Evolutionary conservation across 2,797 vertebrate species (phyloP).

Genomic region (Myotis daubentonii): DNA sequence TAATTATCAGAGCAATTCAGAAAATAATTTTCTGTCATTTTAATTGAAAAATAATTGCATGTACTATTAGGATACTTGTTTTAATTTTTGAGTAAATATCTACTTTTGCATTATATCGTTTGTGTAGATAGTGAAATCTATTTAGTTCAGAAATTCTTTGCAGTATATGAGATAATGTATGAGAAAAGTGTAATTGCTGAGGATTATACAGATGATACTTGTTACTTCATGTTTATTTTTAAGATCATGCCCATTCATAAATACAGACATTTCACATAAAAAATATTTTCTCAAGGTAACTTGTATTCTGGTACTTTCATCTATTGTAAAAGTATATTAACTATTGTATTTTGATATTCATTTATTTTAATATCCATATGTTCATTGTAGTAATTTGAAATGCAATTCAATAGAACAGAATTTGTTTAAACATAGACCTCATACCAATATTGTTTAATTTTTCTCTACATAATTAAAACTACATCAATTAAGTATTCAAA

Average conservation of each 20-base stretch:
- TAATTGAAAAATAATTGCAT: conserved; percentile 51
- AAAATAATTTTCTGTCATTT: conserved; percentile 38
- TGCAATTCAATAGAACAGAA: conserved; percentile 60
- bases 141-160: conserved; percentile 67
- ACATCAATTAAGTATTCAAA: conserved; percentile 44
- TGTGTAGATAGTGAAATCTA: conserved; percentile 70
- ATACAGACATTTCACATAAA: conserved; percentile 75
- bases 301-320: conserved; percentile 76
- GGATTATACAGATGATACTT: conserved; percentile 50
- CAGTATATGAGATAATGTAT: conserved; percentile 31
- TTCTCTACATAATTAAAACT: conserved; percentile 57
- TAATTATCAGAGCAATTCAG: conserved; percentile 53
- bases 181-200: conserved; percentile 62
- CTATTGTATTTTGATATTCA: conserved; percentile 64
- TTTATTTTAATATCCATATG: conserved; percentile 73
- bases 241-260: conserved; percentile 79
- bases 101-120: conserved; percentile 66
- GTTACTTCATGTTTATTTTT: conserved; percentile 72
- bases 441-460: conserved; percentile 56
- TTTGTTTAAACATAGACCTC: conserved; percentile 61
- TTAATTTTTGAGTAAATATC: conserved; percentile 62
- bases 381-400: conserved; percentile 76
- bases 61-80: conserved; percentile 60
- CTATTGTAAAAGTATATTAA: conserved; percentile 72
- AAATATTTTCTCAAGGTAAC: conserved; percentile 74